Conservation (phyloP, 2,888 invertebrate species). For the Acanthococcus lagerstroemiae region DNA sequence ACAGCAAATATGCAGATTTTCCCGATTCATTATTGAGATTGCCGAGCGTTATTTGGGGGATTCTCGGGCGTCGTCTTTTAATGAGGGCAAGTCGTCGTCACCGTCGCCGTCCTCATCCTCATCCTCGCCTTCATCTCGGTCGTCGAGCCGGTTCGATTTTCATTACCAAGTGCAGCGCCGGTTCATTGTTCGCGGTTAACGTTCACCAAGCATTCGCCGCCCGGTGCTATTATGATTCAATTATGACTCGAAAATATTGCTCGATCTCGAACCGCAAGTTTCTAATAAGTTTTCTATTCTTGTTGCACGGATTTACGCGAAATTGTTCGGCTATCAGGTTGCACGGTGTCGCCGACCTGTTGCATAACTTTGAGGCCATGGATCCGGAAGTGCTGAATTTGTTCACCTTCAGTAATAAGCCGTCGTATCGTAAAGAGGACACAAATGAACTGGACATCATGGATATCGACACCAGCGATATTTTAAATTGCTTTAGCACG, state of each 20-base stretch:
- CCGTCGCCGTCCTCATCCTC: neutral
- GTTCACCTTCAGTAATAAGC: conserved; percentile 4
- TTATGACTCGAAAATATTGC: conserved; percentile 11
- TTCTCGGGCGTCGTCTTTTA: conserved; percentile 1
- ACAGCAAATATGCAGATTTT: no score
- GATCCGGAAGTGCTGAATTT: conserved; percentile 27
- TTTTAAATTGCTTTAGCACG: conserved; percentile 20
- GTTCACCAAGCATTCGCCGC: no score
- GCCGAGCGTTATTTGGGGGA: neutral
- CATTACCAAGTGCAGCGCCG: neutral
- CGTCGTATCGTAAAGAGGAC: conserved; percentile 2
- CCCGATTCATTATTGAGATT: conserved; percentile 12
- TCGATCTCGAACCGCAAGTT: neutral
- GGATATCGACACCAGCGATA: conserved; percentile 28
- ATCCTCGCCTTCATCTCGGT: conserved; percentile 1
- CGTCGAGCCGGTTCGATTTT: neutral
- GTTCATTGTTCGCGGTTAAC: no score
- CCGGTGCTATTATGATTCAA: conserved; percentile 13
- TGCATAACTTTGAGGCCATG: conserved; percentile 25
- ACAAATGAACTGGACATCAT: conserved; percentile 17
- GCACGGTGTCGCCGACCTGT: conserved; percentile 20
- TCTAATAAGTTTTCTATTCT: neutral
- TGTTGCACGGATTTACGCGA: neutral
- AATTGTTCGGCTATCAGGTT: neutral
- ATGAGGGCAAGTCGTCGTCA: conserved; percentile 14